Evolutionary conservation across 2,797 vertebrate genomes (phyloP).

Genomic region (Aselliscus stoliczkanus): DNA sequence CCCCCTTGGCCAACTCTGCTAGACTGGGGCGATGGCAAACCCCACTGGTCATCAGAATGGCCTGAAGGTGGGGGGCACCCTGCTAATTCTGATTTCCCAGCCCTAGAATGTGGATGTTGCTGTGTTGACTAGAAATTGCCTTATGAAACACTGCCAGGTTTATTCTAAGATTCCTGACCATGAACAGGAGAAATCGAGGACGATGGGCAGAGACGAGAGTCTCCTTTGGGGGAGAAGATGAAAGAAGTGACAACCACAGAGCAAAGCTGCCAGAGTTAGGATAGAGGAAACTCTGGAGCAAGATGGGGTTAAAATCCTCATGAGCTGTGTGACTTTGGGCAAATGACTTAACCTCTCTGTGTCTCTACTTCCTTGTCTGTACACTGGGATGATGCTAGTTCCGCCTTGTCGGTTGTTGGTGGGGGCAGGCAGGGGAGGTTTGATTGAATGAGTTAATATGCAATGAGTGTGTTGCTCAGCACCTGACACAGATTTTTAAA

Average conservation of each 20-base stretch:
- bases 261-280: neutral
- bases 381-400: neutral
- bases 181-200: neutral
- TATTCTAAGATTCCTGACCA: neutral
- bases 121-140: neutral
- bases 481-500: neutral
- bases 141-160: neutral
- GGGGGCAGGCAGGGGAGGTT: fast-evolving
- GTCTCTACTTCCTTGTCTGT: neutral
- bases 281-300: neutral
- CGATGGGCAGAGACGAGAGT: neutral
- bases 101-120: neutral
- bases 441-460: neutral
- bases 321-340: neutral
- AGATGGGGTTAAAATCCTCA: neutral
- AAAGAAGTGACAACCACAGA: neutral
- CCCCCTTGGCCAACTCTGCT: fast-evolving
- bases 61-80: too few species aligned
- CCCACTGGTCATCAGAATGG: neutral
- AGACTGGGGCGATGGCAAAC: neutral
- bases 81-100: neutral
- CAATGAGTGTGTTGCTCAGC: neutral
- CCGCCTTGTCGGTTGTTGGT: neutral
- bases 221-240: neutral
- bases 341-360: neutral